These are phyloP conservation scores for Tortrix viridana DNA, from an alignment of 2,888 invertebrate genomes.

Conservation along the genomic window DNA sequence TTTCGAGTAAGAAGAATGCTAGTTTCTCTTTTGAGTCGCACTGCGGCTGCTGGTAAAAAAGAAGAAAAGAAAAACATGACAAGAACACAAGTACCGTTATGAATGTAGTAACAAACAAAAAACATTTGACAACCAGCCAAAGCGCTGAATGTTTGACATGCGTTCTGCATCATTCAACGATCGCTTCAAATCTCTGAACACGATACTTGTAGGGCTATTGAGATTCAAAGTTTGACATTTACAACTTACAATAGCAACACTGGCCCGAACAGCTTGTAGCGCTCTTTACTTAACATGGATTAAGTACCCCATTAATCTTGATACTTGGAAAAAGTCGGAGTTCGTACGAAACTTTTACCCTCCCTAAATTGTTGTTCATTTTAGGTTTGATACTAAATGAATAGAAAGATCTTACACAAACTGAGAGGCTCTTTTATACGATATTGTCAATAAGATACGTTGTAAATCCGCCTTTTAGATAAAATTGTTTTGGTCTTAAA, in stretches of 20 bases:
- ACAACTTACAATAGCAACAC: slow-evolving; percentile 33
- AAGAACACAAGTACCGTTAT: background rate
- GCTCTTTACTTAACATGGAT: slow-evolving; percentile 27
- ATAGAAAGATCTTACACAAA: background rate
- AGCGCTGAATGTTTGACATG: slow-evolving; percentile 22
- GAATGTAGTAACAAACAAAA: slow-evolving; percentile 12
- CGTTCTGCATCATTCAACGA: slow-evolving; percentile 27
- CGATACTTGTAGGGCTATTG: slow-evolving; percentile 32
- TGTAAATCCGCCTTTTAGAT: no score
- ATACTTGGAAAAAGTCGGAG: slow-evolving; percentile 29
- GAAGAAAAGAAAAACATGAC: slow-evolving; percentile 1
- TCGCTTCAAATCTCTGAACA: slow-evolving; percentile 25
- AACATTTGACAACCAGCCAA: slow-evolving; percentile 24
- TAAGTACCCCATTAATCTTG: slow-evolving; percentile 32
- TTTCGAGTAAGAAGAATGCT: slow-evolving; percentile 7
- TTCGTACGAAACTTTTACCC: slow-evolving; percentile 24
- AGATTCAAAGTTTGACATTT: slow-evolving; percentile 37
- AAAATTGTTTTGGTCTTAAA: no score
- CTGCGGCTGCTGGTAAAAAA: background rate
- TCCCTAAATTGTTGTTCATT: slow-evolving; percentile 18
- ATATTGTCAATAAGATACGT: no score
- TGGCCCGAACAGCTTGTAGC: slow-evolving; percentile 16
- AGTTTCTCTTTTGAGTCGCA: slow-evolving; percentile 3
- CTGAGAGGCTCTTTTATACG: background rate
- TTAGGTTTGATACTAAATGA: slow-evolving; percentile 13